Conservation (phyloP, 1,140 invertebrate genomes). For the Conus ventricosus region DNA sequence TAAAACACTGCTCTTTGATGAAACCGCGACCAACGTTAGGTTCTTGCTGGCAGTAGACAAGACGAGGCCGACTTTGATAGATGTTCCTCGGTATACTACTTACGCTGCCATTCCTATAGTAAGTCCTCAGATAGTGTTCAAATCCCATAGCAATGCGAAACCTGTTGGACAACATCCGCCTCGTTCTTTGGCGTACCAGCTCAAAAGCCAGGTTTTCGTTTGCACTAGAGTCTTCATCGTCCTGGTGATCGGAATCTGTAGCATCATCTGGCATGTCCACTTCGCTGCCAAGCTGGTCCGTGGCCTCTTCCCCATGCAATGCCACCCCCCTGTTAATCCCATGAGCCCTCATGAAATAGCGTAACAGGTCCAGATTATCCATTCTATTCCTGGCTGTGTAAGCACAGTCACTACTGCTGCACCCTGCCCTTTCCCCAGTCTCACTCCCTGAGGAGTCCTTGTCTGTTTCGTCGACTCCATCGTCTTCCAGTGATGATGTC, state of each 20-base stretch:
- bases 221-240: neutral
- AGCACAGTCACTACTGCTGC: neutral
- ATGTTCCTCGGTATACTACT: neutral
- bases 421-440: neutral
- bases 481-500: neutral
- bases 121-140: neutral
- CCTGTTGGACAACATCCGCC: neutral
- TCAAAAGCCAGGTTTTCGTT: too few relatives aligned
- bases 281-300: neutral
- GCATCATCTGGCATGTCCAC: neutral
- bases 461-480: neutral
- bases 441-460: neutral
- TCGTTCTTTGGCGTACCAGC: neutral
- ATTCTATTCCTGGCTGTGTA: neutral
- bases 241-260: neutral
- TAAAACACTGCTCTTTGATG: slow-evolving; percentile 89
- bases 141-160: neutral
- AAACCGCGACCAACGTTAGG: slow-evolving; percentile 91
- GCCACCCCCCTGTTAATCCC: neutral
- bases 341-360: neutral
- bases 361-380: neutral
- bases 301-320: neutral
- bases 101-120: neutral
- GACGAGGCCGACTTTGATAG: slow-evolving; percentile 75
- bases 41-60: slow-evolving; percentile 91